These are phyloP conservation scores for Otus sunia DNA, from an alignment of 2,113 vertebrate genomes.

Conservation along the genomic window DNA sequence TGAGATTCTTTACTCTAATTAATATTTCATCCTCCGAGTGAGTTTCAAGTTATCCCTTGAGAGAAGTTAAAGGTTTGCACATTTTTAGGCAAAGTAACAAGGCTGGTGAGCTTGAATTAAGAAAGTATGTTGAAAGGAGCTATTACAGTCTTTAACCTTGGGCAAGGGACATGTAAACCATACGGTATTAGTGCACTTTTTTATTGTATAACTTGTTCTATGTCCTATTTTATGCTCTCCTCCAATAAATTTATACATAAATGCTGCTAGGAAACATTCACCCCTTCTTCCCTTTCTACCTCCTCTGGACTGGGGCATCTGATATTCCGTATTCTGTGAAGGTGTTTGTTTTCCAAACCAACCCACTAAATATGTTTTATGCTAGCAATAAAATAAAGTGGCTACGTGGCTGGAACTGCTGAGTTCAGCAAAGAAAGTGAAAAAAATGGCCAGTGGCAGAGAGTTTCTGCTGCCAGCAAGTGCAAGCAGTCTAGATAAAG, in stretches of 20 bases:
- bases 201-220: background rate
- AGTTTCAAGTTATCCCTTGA: conserved; percentile 28
- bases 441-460: background rate
- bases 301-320: background rate
- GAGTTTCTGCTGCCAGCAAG: background rate
- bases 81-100: background rate
- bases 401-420: background rate
- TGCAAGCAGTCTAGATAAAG: background rate
- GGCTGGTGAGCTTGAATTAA: background rate
- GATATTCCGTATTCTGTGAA: background rate
- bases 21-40: conserved; percentile 23
- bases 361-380: conserved; percentile 23
- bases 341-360: conserved; percentile 25
- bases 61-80: conserved; percentile 37
- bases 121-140: conserved; percentile 15
- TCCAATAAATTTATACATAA: background rate
- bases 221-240: background rate
- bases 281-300: background rate
- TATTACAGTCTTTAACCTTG: conserved; percentile 26
- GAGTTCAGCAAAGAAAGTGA: background rate
- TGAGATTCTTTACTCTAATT: conserved; percentile 8
- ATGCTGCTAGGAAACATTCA: background rate
- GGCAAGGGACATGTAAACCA: background rate
- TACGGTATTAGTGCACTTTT: background rate
- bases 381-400: conserved; percentile 8